A percentile compares a stretch with the other conserved stretches of the same genome.
Conservation (phyloP, 2,797 vertebrate species). For the Astyanax mexicanus region DNA sequence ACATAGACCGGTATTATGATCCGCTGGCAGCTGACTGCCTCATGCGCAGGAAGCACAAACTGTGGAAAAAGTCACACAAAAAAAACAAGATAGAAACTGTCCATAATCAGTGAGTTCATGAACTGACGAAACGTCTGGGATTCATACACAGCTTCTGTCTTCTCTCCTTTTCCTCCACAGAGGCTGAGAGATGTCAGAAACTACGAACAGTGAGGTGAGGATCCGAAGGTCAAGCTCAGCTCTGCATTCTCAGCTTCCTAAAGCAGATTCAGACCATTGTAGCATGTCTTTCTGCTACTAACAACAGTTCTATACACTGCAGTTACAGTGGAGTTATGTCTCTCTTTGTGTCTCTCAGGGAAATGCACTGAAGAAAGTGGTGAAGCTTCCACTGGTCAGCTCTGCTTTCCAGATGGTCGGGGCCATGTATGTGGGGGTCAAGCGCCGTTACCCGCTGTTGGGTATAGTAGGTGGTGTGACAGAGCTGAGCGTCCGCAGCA, state of each 20-base stretch:
- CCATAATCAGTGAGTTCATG: not conserved
- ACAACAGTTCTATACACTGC: no score
- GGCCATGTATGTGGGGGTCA: slow-evolving; percentile 60
- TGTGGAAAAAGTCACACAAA: not conserved
- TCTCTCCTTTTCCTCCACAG: slow-evolving; percentile 45
- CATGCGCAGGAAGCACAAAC: slow-evolving; percentile 40
- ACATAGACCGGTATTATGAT: slow-evolving; percentile 60
- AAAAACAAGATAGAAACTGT: slow-evolving; percentile 2
- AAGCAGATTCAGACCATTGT: not conserved
- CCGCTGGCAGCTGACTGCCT: slow-evolving; percentile 65
- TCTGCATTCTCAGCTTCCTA: not conserved
- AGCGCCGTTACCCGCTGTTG: slow-evolving; percentile 71
- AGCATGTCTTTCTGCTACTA: not conserved
- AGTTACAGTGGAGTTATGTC: not conserved
- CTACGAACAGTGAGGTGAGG: slow-evolving; percentile 64
- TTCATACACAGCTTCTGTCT: not conserved
- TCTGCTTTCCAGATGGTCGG: slow-evolving; percentile 64
- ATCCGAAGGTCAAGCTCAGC: not conserved
- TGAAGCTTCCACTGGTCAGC: slow-evolving; percentile 70
- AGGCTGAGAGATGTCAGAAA: slow-evolving; percentile 61
- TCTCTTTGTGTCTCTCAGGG: slow-evolving; percentile 58
- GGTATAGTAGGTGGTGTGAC: slow-evolving; percentile 67
- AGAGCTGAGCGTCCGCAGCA: slow-evolving; percentile 63
- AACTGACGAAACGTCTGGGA: not conserved
- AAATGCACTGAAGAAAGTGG: slow-evolving; percentile 61